Evolutionary conservation across 2,888 invertebrate genomes (phyloP).

Genomic region (Ctena decussata): DNA sequence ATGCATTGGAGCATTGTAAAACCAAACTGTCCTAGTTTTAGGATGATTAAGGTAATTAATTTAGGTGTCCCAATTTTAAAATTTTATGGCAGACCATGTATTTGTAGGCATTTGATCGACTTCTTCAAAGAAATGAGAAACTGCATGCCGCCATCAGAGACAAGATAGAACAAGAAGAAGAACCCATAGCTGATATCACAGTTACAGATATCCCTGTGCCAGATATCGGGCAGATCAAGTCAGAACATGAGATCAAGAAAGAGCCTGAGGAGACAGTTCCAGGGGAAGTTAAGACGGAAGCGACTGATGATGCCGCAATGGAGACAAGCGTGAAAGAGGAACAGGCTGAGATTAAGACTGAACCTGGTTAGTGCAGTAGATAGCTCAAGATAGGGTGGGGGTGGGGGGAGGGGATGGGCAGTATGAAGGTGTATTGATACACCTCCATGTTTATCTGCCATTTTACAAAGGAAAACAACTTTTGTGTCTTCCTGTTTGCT

Average conservation of each 20-base stretch:
- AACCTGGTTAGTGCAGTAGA: constrained; percentile 30
- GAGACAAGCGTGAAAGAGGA: constrained; percentile 18
- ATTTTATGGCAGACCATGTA: too few species aligned
- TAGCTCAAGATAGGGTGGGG: too few species aligned
- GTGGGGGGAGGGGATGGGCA: too few species aligned
- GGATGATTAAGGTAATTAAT: too few species aligned
- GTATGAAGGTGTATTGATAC: too few species aligned
- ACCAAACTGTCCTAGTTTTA: too few species aligned
- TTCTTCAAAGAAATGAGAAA: constrained; percentile 98
- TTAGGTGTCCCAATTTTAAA: too few species aligned
- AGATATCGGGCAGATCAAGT: constrained; percentile 61
- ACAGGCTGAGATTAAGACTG: constrained; percentile 44
- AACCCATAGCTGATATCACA: constrained; percentile 44
- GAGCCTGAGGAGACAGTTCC: constrained; percentile 65
- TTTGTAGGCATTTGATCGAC: constrained; percentile 93
- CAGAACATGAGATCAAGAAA: constrained; percentile 69
- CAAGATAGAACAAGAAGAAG: constrained; percentile 69
- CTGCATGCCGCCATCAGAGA: constrained; percentile 92
- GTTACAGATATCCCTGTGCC: constrained; percentile 43
- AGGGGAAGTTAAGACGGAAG: constrained; percentile 66
- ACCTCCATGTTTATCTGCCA: too few species aligned
- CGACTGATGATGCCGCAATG: constrained; percentile 59
- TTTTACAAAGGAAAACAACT: too few species aligned
- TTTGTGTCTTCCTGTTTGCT: too few species aligned
- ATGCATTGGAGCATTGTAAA: too few species aligned